Evolutionary conservation across 2,888 invertebrate species (phyloP).

Genomic region (Mermis nigrescens): DNA sequence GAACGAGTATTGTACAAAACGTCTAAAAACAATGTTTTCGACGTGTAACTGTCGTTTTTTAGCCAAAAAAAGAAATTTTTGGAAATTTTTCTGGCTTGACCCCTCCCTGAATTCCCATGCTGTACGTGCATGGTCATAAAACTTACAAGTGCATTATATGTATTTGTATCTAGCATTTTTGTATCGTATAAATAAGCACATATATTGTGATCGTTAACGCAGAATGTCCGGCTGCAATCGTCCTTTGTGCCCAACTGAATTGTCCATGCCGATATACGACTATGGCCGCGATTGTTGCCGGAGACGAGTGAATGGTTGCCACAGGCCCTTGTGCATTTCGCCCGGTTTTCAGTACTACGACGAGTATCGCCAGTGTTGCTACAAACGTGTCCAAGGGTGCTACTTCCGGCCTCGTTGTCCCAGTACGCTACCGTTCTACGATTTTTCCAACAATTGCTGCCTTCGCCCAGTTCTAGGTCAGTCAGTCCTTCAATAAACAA

Average conservation of each 20-base stretch:
- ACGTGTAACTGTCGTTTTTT: too few species aligned
- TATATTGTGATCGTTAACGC: too few species aligned
- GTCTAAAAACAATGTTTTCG: too few species aligned
- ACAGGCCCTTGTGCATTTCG: background rate
- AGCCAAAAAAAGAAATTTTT: too few species aligned
- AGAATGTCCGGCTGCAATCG: background rate
- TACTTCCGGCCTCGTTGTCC: background rate
- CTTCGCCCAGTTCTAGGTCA: background rate
- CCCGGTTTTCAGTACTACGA: background rate
- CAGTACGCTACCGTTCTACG: background rate
- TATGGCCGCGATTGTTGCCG: background rate
- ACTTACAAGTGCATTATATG: too few species aligned
- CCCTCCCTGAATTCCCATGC: too few species aligned
- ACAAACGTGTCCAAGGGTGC: background rate
- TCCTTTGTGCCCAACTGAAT: background rate
- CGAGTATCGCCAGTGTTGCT: background rate
- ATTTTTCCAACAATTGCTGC: background rate
- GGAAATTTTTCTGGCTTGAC: too few species aligned
- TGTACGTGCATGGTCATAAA: too few species aligned
- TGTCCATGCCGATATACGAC: background rate
- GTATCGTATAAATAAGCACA: too few species aligned
- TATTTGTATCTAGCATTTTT: too few species aligned
- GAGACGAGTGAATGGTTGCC: background rate
- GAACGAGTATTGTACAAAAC: too few species aligned
- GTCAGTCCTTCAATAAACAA: too few species aligned